Percentiles rank a stretch among this genome's conserved stretches.
phyloP scores from a whole-genome alignment of 2,888 invertebrate genomes.

The Axea sp. region DNA sequence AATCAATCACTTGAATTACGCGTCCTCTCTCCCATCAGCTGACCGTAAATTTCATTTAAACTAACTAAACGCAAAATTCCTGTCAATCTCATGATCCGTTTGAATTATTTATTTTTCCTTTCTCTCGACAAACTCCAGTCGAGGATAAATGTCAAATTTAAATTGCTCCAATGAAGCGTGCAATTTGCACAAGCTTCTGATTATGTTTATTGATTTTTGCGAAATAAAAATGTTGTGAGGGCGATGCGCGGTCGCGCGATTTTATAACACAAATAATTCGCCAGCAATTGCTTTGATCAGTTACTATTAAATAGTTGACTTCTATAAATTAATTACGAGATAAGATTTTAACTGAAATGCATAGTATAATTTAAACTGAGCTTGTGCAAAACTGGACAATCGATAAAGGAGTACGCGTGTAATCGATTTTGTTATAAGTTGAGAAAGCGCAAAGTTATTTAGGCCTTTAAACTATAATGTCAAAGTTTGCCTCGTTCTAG shows the following conservation, averaged over 20 bases:
- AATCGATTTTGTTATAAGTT: conserved; percentile 25
- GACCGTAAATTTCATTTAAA: conserved; percentile 1
- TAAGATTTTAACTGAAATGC: no score
- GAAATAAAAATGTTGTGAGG: conserved; percentile 7
- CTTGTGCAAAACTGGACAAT: no score
- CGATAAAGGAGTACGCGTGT: neutral
- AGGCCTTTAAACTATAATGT: conserved; percentile 16
- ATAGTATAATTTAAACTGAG: no score
- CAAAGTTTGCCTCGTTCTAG: neutral
- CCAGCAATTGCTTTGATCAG: no score
- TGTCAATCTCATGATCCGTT: conserved; percentile 17
- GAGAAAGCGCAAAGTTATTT: conserved; percentile 20
- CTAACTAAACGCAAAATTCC: conserved; percentile 8
- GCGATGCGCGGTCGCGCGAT: no score
- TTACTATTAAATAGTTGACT: no score
- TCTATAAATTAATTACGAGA: no score
- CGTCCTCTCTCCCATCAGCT: no score
- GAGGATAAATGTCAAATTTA: conserved; percentile 41
- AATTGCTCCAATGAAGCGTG: conserved; percentile 18
- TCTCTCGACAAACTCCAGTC: neutral
- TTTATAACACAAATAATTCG: no score
- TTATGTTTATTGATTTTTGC: conserved; percentile 42
- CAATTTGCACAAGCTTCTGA: conserved; percentile 20
- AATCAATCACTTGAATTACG: conserved; percentile 12
- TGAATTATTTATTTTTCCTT: conserved; percentile 33